Evolutionary conservation across 2,797 vertebrate genomes (phyloP).

Genomic region (Coendou prehensilis): DNA sequence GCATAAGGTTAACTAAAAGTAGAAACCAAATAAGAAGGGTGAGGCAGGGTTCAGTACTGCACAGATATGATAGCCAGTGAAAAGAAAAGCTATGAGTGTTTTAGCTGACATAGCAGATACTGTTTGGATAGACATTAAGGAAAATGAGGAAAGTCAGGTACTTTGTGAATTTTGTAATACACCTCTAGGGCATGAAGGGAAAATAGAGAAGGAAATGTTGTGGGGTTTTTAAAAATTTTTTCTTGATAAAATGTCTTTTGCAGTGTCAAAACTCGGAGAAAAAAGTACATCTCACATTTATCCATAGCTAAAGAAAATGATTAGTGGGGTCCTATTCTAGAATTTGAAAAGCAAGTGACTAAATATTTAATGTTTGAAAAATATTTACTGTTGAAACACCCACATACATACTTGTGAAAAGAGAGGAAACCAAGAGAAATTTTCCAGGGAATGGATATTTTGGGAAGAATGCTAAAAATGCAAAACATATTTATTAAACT

Average conservation of each 20-base stretch:
- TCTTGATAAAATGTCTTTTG: constrained; percentile 80
- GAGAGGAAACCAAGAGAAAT: constrained; percentile 57
- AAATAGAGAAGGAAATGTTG: constrained; percentile 67
- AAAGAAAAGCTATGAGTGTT: constrained; percentile 75
- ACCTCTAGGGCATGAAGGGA: constrained; percentile 69
- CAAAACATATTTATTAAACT: constrained; percentile 82
- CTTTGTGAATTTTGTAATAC: constrained; percentile 81
- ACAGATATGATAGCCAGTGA: constrained; percentile 74
- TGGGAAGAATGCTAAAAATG: constrained; percentile 72
- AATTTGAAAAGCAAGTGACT: constrained; percentile 73
- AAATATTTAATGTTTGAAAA: constrained; percentile 46
- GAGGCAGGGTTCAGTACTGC: constrained; percentile 71
- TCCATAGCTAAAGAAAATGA: constrained; percentile 75
- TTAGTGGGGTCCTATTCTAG: constrained; percentile 77
- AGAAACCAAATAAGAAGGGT: constrained; percentile 66
- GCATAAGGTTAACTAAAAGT: constrained; percentile 81
- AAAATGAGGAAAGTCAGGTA: constrained; percentile 83
- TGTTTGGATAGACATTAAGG: constrained; percentile 82
- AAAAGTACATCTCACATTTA: not conserved
- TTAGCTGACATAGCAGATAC: constrained; percentile 84
- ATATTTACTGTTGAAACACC: constrained; percentile 74
- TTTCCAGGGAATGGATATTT: constrained; percentile 73
- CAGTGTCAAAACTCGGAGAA: constrained; percentile 34
- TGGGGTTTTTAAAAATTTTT: not conserved
- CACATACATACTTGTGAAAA: constrained; percentile 64